Conservation (phyloP, 2,113 vertebrate genomes). For the Lipotes vexillifer region DNA sequence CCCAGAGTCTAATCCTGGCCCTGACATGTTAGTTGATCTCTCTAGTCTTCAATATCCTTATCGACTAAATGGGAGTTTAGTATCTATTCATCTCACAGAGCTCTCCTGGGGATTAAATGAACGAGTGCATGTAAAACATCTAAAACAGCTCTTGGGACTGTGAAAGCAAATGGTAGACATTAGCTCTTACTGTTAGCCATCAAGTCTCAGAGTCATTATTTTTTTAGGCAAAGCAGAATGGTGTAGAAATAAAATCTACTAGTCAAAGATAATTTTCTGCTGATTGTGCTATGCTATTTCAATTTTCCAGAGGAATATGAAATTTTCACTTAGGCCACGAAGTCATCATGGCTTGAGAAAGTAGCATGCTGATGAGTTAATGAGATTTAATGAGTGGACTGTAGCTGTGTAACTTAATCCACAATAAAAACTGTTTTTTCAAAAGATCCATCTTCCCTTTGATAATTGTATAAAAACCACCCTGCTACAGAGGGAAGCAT, state of each 20-base stretch:
- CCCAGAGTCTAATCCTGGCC: neutral
- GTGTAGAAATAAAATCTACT: slow-evolving; percentile 40
- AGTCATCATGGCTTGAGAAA: slow-evolving; percentile 25
- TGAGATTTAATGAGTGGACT: neutral
- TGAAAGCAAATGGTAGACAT: neutral
- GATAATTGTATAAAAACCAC: neutral
- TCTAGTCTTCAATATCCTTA: neutral
- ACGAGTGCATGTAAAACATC: neutral
- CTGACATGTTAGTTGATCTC: neutral
- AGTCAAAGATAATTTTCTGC: slow-evolving; percentile 46
- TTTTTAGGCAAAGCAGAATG: slow-evolving; percentile 43
- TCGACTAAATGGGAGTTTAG: neutral
- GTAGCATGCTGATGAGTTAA: neutral
- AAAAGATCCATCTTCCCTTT: neutral
- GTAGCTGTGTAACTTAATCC: neutral
- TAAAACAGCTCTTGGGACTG: neutral
- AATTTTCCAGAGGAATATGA: slow-evolving; percentile 42
- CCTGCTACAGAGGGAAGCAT: neutral
- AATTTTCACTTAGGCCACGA: slow-evolving; percentile 14
- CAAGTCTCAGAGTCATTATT: neutral
- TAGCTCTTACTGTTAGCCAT: neutral
- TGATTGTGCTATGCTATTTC: slow-evolving; percentile 3
- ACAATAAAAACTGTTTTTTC: neutral
- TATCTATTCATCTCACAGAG: neutral
- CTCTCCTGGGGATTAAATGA: neutral